Evolutionary conservation across 2,888 invertebrate genomes (phyloP), one percentile per base, ranked within the genome.

Genomic region (Nomada goodeniana): DNA sequence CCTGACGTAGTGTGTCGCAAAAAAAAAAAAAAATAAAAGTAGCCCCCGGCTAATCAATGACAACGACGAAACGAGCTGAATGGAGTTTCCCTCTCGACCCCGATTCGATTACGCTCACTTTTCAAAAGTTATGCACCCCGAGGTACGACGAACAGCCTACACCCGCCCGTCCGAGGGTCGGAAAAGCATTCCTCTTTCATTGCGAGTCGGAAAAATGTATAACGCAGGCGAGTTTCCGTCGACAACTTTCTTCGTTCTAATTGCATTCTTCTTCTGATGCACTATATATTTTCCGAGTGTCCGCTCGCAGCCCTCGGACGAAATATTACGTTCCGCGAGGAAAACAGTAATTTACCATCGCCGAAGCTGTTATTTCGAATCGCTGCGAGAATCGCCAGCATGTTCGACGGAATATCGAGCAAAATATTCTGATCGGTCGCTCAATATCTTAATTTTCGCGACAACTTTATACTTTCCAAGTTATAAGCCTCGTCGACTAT

Each of bases 21-120:
- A 42, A 23, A 70, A 74, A 78, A 71, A 76, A 64, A 80, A 76
- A 70, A 74, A 78, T 73, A 76, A 64, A 80, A 76, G 70, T 13
- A 70, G 53, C 11, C 5, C 0, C 26, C n/a, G 29, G 59, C 59
- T 69, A 73, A 81, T 83, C 77, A 75, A 84, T 53, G 60, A 23
- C 74, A 80, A 77, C 83, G 81, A 55, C 52, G 74, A 68, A 76
- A 68, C 76, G 71, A 65, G 55, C 50, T 52, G 52, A 76, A 67
- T n/a, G 44, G 76, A 82, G 65, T 77, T 79, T 63, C 68, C 2
- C 23, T 10, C 18, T 26, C 20, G 2, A 1, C 7, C 18, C 10
- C 52, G 64, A 67, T 75, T 50, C 61, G 53, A 72, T 75, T 75
- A 52, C 23, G 29, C 23, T 29, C 18, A 11, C 55, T 59, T 64